Base-by-base conservation (phyloP, 1,140 invertebrate species). In the Gryon sp. region DNA sequence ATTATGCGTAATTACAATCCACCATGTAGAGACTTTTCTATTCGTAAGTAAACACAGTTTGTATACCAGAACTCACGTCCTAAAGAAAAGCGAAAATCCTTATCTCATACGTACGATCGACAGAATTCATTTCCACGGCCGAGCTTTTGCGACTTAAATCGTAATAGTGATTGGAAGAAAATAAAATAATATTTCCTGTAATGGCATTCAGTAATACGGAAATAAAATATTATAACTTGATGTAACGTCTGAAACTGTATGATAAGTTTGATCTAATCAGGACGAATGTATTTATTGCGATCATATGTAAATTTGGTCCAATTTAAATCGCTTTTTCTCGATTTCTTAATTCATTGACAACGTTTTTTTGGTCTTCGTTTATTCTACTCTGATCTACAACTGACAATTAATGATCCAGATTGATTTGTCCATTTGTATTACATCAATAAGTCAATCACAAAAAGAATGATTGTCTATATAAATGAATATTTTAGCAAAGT, bases 401-500 rank as follows among this genome's bases (percentile, higher is more conserved):
- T 20, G 34, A 63, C 60, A 53, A 65, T 65, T 52, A 41, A 65
- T 65, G 26, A 63, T 40, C 50, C n/a, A n/a, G n/a, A n/a, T 63
- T 24, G 50, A 63, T 63, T 63, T 50, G 59, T 63, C 34, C 34
- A 20, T 32, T 32, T 6, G 28, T 32, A 32, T 32, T 32, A 32
- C 28, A 32, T 32, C 28, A 32, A 32, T 32, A 32, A 32, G 11
- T 8, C 2, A n/a, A 2, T 2, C 28, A 38, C n/a, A 53, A 22
- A 52, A 32, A 52, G 8, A 18, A 8, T 16, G 24, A 53, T 72
- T 75, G 36, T 75, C 48, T 59, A 24, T 24, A n/a, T 22, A 19
- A 16, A 22, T 32, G 32, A 19, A 20, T 80, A 80, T 84, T 85
- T 85, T 52, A 76, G 81, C 77, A 69, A 63, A 76, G 80, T 72